Conservation (phyloP, 2,797 vertebrate genomes). For the Tympanoctomys barrerae region DNA sequence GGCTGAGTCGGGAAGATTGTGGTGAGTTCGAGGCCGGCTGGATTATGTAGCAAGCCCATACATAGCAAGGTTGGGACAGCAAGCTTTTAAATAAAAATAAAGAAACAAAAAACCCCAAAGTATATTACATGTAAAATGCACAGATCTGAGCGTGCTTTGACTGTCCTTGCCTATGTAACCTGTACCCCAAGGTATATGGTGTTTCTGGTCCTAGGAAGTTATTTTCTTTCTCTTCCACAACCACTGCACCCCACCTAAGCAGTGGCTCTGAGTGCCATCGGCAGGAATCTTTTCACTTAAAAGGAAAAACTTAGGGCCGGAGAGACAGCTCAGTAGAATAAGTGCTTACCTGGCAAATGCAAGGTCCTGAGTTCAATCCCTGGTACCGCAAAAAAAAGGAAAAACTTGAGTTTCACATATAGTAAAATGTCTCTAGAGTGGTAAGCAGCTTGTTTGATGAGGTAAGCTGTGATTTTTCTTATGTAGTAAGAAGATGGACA, state of each 20-base stretch:
- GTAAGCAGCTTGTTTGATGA: background rate
- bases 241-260: background rate
- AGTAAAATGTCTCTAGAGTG: background rate
- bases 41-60: background rate
- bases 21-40: background rate
- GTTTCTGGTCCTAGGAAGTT: background rate
- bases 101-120: background rate
- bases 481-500: background rate
- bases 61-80: background rate
- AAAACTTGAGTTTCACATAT: background rate
- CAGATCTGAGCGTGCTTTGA: background rate
- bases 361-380: too few relatives aligned
- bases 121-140: background rate
- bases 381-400: background rate
- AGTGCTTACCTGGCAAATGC: too few relatives aligned
- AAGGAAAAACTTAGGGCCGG: background rate
- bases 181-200: fast-evolving
- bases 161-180: background rate
- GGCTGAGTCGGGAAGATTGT: background rate
- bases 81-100: background rate
- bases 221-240: background rate
- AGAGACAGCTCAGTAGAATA: too few relatives aligned
- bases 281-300: background rate
- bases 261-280: background rate
- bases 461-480: background rate